Evolutionary conservation across 2,797 vertebrate species (phyloP), one percentile per base, ranked within the genome.

Genomic region (Acanthopagrus latus): DNA sequence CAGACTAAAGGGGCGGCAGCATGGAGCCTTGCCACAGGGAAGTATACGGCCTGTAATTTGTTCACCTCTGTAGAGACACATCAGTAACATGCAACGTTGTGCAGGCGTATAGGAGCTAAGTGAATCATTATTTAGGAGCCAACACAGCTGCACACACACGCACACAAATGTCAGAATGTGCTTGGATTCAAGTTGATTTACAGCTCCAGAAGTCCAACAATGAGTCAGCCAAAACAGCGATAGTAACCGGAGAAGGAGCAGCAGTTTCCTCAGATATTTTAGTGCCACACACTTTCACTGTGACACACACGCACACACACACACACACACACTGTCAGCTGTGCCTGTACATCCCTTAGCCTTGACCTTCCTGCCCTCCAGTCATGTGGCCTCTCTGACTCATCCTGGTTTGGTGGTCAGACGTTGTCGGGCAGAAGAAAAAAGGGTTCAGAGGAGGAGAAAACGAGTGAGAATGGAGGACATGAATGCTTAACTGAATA

Each of bases 301-400:
- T 67, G 38, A 67, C 43, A 60, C 80, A 66, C 52, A 81, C 50
- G 52, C 50, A 68, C 44, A 69, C 62, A 74, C 74, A 76, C 71
- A 70, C 66, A 62, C 43, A 72, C 64, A 74, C 74, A 69, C 44
- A 33, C 60, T 14, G 27, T 90, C 86, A 91, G 88, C 86, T 91
- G 89, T 85, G 63, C 84, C 72, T 87, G 75, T 87, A 78, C 73
- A 83, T 84, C 81, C 71, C 48, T 85, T 83, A 66, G 80, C 81
- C 74, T 77, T 87, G 82, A 90, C 91, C 88, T 80, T 47, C 69
- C 46, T 76, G 78, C 76, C 71, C 73, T 72, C 59, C 27, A 21
- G 78, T 86, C 81, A 81, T 54, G 63, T 89, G 88, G 65, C 73
- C 67, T 79, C 44, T 75, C 62, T 75, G 77, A 76, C 75, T 88